Evolutionary conservation across 1,140 invertebrate genomes (phyloP), one percentile per base, ranked within the genome.

Genomic region (Drosophila erecta): DNA sequence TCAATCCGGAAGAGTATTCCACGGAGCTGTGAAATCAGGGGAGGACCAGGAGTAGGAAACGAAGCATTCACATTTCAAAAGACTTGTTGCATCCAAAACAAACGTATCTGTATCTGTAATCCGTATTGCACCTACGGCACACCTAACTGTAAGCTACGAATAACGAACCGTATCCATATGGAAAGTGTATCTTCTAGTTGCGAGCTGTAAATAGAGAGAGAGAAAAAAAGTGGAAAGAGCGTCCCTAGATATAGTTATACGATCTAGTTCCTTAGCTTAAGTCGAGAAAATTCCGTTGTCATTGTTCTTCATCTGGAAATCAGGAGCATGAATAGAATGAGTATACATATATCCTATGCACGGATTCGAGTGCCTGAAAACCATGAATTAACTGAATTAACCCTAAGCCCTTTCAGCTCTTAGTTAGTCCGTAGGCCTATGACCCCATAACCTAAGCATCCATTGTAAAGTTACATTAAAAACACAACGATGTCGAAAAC

Each of bases 71-170:
- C 86, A 90, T 80, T 84, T 58, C 73, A 90, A 70, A 90, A 90
- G 86, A 90, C 86, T 90, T 90, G 73, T 86, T 83, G 87, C 79
- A 90, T 86, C 86, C 86, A 90, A 90, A 90, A 90, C 70, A 90
- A 83, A 70, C 67, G 79, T 83, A 87, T 79, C 83, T 87, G 83
- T 86, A 86, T 76, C 81, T 77, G 59, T 65, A 70, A 47, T 58
- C 44, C 55, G 64, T 65, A 46, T 58, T 74, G 33, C 59, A 50
- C 30, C 54, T 43, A 67, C 33, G 61, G 46, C 59, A 78, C 62
- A 79, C 56, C 43, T 73, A 87, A 53, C 43, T 61, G 15, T 87
- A 87, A 87, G 76, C 64, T 65, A 58, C 83, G 71, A 86, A 44
- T 75, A 66, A 84, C 61, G 58, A 73, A 86, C 41, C 73, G 78